Evolutionary conservation across 2,797 vertebrate genomes (phyloP).

Genomic region (Capromys pilorides): DNA sequence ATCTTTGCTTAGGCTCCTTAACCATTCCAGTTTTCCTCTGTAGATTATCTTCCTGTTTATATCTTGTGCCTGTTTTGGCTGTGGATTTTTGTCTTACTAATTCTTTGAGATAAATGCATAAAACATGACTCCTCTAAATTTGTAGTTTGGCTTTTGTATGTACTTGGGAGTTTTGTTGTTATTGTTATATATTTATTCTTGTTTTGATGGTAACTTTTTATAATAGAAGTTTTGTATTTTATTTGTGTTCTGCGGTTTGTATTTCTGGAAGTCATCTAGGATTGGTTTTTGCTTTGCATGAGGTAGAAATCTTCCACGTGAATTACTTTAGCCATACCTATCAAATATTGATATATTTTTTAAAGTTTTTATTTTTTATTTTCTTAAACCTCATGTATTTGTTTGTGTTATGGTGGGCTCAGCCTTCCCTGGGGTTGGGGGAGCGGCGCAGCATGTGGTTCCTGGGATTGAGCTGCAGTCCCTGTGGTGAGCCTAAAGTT

Average conservation of each 20-base stretch:
- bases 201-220: neutral
- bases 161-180: neutral
- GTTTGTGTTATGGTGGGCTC: no score
- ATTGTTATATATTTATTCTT: neutral
- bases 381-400: no score
- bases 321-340: neutral
- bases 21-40: neutral
- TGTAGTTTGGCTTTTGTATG: neutral
- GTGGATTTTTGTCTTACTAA: neutral
- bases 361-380: no score
- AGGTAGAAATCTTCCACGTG: neutral
- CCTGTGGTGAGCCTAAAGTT: no score
- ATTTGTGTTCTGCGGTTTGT: neutral
- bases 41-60: neutral
- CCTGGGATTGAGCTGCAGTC: no score
- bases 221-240: neutral
- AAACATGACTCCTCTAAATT: neutral
- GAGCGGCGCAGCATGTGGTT: no score
- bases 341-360: neutral
- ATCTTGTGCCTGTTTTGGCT: neutral
- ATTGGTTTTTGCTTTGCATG: neutral
- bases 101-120: neutral
- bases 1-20: neutral
- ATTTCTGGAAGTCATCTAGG: neutral
- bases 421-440: no score